A percentile compares a stretch with the other conserved stretches of the same genome.
These are phyloP conservation scores for Cephus spinipes DNA, from an alignment of 2,888 invertebrate species.

Conservation along the genomic window DNA sequence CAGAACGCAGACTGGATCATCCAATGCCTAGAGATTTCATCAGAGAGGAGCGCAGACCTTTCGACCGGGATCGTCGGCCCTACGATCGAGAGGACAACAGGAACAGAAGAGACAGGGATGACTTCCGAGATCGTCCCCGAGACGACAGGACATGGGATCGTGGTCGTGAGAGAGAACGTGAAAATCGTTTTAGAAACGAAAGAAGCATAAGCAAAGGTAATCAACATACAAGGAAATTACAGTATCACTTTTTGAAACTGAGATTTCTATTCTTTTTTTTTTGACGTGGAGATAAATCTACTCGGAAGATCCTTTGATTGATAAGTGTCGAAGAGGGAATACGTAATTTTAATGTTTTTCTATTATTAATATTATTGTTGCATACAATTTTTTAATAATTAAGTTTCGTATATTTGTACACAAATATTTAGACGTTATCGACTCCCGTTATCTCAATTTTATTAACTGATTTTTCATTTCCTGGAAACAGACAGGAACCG, in stretches of 20 bases:
- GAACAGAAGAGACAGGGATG: constrained; percentile 38
- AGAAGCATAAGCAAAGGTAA: constrained; percentile 42
- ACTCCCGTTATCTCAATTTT: neutral
- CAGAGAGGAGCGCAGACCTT: constrained; percentile 30
- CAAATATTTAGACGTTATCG: neutral
- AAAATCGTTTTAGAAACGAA: constrained; percentile 33
- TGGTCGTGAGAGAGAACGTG: constrained; percentile 29
- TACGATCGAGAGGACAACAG: constrained; percentile 29
- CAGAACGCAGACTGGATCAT: neutral
- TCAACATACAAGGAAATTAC: constrained; percentile 3
- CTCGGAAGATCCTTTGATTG: neutral
- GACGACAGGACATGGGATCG: constrained; percentile 42
- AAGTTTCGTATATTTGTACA: neutral
- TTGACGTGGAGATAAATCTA: neutral
- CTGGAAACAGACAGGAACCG: constrained; percentile 53
- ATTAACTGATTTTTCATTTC: constrained; percentile 25
- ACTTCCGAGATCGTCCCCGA: constrained; percentile 34
- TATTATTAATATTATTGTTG: neutral
- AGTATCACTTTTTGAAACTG: neutral
- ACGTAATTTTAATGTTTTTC: neutral
- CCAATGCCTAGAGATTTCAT: neutral
- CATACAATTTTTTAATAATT: neutral
- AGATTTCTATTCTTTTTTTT: constrained; percentile 3
- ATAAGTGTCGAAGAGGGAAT: neutral
- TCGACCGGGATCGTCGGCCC: constrained; percentile 29